Base-by-base conservation (phyloP, 2,888 invertebrate genomes). In the Hypsopygia costalis region DNA sequence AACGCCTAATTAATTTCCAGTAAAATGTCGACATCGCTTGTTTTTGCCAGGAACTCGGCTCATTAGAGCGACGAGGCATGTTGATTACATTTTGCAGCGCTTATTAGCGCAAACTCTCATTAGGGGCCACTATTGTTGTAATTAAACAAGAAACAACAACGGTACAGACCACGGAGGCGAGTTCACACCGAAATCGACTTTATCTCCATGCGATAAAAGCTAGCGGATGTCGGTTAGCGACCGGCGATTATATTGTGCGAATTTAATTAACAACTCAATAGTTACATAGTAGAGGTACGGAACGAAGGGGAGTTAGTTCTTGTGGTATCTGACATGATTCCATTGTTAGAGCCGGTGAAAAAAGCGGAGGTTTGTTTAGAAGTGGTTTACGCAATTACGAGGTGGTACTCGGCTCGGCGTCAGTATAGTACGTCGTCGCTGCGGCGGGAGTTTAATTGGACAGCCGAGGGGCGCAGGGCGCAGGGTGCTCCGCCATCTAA, bases 31-130 rank as follows among this genome's bases (percentile, higher is more conserved):
- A 82, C 75, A 73, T 67, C 57, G 76, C 72, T 73, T 75, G 83
- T 87, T 87, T 87, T 87, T 86, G 80, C 81, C 70, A 77, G 79
- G 81, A 86, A 85, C 86, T 81, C 75, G 71, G 78, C 82, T 88
- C 87, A 87, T 87, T 88, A 88, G 86, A 81, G 75, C 79, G 79
- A 69, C 82, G 79, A 81, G 78, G 87, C 81, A 87, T 81, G 87
- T 87, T 87, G 86, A 87, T 87, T 87, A 87, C 86, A 86, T 86
- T 88, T 81, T 86, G 82, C 78, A 81, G 85, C 76, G 81, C 86
- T 87, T 88, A 87, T 87, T 87, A 88, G 80, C 80, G 82, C 85
- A 83, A 85, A 85, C 79, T 85, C 87, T 87, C 86, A 86, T 87
- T 87, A 88, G 85, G 78, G 80, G 75, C 79, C 76, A 86, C 87